These are phyloP conservation scores for Rhinopomastus cyanomelas DNA, from an alignment of 2,113 vertebrate species.

Conservation along the genomic window DNA sequence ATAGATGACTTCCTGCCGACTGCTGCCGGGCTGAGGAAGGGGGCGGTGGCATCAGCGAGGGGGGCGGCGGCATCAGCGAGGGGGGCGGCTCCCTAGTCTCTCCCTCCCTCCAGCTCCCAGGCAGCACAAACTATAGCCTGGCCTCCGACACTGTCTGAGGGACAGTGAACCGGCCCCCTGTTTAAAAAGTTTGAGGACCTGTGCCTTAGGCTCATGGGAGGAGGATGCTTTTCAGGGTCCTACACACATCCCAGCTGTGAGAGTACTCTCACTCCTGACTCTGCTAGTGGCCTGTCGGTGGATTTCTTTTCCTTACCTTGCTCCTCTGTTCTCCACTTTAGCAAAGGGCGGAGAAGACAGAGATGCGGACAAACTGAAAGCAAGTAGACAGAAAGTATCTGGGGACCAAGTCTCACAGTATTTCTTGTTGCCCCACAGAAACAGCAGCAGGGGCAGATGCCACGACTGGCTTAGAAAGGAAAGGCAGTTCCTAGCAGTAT, in stretches of 20 bases:
- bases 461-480: neutral
- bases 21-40: no score
- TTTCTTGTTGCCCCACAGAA: neutral
- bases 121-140: no score
- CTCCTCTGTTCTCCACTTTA: neutral
- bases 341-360: neutral
- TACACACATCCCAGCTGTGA: rapidly evolving
- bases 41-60: no score
- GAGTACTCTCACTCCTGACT: neutral
- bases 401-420: neutral
- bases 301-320: neutral
- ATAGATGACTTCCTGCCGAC: no score
- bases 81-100: no score
- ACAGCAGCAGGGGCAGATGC: neutral
- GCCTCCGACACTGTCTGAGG: no score
- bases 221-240: neutral
- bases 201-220: rapidly evolving
- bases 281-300: neutral
- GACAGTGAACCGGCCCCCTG: no score
- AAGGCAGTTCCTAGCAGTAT: neutral
- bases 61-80: no score
- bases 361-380: neutral
- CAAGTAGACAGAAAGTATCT: neutral
- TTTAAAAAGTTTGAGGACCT: no score
- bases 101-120: no score